Evolutionary conservation across 92 coral and sea anemone genomes (phyloP).

Genomic region (Phenganax marumi): DNA sequence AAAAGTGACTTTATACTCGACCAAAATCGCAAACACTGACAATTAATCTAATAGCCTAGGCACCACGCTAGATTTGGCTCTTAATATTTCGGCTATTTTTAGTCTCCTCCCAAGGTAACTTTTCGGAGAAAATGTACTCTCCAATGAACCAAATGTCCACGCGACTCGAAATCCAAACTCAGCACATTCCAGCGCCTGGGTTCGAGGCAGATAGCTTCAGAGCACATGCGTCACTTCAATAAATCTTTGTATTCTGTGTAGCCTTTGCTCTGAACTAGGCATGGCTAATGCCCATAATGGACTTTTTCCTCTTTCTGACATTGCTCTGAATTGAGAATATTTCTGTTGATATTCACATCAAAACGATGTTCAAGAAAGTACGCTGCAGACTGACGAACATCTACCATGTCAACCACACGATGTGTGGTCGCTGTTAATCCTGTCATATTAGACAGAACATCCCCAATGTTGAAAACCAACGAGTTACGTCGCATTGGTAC

Average conservation of each 20-base stretch:
- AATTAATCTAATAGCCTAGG: no score
- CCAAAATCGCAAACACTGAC: no score
- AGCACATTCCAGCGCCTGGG: no score
- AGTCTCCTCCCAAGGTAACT: no score
- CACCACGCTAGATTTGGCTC: no score
- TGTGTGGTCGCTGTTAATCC: slow-evolving; percentile 51
- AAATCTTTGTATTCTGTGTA: slow-evolving; percentile 44
- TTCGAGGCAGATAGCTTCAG: no score
- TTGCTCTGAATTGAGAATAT: slow-evolving; percentile 1
- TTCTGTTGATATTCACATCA: slow-evolving; percentile 50
- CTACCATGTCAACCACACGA: slow-evolving; percentile 55
- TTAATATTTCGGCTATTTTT: no score
- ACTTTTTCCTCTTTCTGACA: slow-evolving; percentile 11
- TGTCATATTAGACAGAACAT: slow-evolving; percentile 45
- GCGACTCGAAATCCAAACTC: no score
- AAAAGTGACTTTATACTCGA: no score
- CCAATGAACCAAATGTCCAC: no score
- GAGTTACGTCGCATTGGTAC: slow-evolving; percentile 47
- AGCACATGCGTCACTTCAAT: background rate
- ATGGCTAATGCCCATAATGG: slow-evolving; percentile 32
- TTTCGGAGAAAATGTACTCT: no score
- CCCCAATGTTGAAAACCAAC: slow-evolving; percentile 59
- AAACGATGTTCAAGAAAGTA: slow-evolving; percentile 60
- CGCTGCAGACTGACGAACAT: slow-evolving; percentile 53
- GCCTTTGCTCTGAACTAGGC: slow-evolving; percentile 37